phyloP scores from a whole-genome alignment of 2,113 vertebrate species.

The Hiodon tergisus region DNA sequence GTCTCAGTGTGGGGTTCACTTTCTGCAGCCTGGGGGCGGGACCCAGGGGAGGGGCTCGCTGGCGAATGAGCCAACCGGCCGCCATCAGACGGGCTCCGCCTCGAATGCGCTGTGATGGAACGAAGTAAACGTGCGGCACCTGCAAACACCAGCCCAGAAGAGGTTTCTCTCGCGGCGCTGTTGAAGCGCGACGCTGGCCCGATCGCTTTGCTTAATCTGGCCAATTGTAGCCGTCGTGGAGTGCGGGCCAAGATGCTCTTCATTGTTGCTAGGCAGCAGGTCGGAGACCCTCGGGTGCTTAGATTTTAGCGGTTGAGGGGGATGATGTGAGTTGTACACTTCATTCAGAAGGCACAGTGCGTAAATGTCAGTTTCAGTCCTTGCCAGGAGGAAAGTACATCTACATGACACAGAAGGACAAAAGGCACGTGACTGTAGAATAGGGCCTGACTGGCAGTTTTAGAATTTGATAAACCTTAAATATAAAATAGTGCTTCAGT shows the following conservation, averaged over 20 bases:
- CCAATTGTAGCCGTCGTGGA: no score
- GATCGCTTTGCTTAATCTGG: no score
- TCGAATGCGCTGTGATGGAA: no score
- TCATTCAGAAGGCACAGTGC: background rate
- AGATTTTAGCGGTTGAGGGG: slow-evolving; percentile 15
- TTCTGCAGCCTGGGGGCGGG: no score
- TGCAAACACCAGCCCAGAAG: background rate
- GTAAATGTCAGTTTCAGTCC: background rate
- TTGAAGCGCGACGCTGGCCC: no score
- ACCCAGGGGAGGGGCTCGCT: no score
- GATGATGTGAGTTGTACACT: slow-evolving; percentile 9
- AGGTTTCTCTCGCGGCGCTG: background rate
- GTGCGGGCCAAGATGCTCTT: background rate
- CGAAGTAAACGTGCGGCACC: slow-evolving; percentile 14
- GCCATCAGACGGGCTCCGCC: no score
- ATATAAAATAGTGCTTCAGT: background rate
- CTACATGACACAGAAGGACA: background rate
- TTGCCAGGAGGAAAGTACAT: background rate
- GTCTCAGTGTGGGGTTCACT: background rate
- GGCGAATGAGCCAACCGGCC: no score
- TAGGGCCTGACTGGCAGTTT: slow-evolving; percentile 13
- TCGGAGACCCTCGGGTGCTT: slow-evolving; percentile 24
- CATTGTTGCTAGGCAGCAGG: slow-evolving; percentile 1
- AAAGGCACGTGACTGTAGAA: slow-evolving; percentile 18
- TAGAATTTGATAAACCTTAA: background rate